phyloP scores from a whole-genome alignment of 2,888 invertebrate species.

The Pomacea canaliculata region DNA sequence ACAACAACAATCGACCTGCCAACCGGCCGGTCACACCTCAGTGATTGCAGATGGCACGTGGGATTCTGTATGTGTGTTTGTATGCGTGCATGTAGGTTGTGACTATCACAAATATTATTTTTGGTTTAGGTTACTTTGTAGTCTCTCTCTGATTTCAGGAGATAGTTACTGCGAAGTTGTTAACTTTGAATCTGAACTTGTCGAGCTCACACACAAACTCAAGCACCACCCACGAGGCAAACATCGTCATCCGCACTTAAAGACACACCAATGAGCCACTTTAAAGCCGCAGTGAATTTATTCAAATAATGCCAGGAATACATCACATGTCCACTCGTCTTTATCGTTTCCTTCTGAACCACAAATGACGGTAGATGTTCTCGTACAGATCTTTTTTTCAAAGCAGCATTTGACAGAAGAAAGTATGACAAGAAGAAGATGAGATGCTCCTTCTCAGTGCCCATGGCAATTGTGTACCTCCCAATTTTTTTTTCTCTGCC shows the following conservation, averaged over 20 bases:
- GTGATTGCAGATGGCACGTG: too few species aligned
- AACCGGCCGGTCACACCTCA: too few species aligned
- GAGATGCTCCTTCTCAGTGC: background rate
- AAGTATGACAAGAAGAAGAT: background rate
- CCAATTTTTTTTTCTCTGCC: background rate
- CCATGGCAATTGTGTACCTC: background rate
- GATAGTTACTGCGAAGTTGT: too few species aligned
- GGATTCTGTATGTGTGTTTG: too few species aligned
- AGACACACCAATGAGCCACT: background rate
- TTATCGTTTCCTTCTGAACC: background rate
- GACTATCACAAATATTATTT: too few species aligned
- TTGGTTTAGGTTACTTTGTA: too few species aligned
- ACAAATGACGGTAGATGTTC: background rate
- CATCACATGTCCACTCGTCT: conserved; percentile 4
- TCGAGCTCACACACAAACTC: too few species aligned
- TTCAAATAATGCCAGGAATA: conserved; percentile 19
- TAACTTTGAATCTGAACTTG: too few species aligned
- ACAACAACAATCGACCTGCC: too few species aligned
- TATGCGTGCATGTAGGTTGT: too few species aligned
- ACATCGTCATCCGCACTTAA: background rate
- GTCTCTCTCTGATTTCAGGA: too few species aligned
- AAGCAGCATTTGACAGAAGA: background rate
- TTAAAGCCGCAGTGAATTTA: conserved; percentile 23
- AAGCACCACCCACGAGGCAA: background rate
- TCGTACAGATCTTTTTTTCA: background rate